Conservation (phyloP, 2,888 invertebrate species). For the Abrostola tripartita region DNA sequence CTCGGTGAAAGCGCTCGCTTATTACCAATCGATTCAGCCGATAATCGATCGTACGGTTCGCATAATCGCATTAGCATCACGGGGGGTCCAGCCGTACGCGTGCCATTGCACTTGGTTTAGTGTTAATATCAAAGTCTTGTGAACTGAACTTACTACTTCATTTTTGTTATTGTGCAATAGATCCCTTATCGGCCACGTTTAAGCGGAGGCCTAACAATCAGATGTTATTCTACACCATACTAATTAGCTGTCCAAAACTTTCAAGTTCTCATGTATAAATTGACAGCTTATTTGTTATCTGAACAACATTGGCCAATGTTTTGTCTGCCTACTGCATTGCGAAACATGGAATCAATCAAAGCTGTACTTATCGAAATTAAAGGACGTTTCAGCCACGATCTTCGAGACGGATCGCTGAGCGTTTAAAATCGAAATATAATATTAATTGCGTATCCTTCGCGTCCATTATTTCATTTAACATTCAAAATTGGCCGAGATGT, state of each 20-base stretch:
- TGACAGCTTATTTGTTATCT: constrained; percentile 58
- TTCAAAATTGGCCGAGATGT: constrained; percentile 32
- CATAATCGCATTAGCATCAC: constrained; percentile 80
- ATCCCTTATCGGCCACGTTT: constrained; percentile 44
- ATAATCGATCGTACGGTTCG: constrained; percentile 76
- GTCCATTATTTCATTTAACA: constrained; percentile 26
- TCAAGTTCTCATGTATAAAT: constrained; percentile 50
- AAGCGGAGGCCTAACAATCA: constrained; percentile 47
- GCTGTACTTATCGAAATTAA: constrained; percentile 63
- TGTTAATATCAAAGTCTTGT: constrained; percentile 44
- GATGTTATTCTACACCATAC: constrained; percentile 44
- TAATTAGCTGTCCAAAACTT: constrained; percentile 49
- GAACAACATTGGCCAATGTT: constrained; percentile 50
- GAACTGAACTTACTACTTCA: constrained; percentile 11
- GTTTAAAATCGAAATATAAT: constrained; percentile 45
- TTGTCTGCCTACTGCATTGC: constrained; percentile 50
- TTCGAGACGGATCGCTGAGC: constrained; percentile 45
- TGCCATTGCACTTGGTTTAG: constrained; percentile 56
- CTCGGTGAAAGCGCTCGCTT: constrained; percentile 82
- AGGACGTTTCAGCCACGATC: constrained; percentile 66
- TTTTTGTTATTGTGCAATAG: constrained; percentile 45
- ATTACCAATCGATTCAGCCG: constrained; percentile 72
- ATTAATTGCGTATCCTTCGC: constrained; percentile 50
- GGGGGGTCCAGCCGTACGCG: constrained; percentile 73
- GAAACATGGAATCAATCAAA: constrained; percentile 66